Evolutionary conservation across 2,113 vertebrate species (phyloP).

Genomic region (Chaetura pelagica): DNA sequence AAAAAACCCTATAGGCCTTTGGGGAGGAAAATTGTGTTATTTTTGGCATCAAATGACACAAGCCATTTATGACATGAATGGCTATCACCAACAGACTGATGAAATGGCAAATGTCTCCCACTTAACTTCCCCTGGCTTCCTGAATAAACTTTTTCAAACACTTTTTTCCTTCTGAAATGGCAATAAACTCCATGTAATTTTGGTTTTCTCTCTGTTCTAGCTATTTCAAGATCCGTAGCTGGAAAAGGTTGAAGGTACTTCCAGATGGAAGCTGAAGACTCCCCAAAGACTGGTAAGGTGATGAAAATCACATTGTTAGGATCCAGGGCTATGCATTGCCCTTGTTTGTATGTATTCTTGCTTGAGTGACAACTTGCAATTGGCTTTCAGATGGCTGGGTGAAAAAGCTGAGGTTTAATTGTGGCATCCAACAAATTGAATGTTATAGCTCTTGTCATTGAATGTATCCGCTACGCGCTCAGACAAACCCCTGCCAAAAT

Average conservation of each 20-base stretch:
- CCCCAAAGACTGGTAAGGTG: conserved; percentile 54
- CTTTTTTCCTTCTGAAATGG: conserved; percentile 67
- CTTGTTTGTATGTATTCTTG: conserved; percentile 74
- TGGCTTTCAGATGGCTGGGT: conserved; percentile 56
- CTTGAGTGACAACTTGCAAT: conserved; percentile 75
- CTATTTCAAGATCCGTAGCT: conserved; percentile 62
- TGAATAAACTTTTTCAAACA: conserved; percentile 77
- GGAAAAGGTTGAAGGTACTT: conserved; percentile 58
- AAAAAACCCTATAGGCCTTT: conserved; percentile 79
- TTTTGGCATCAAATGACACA: conserved; percentile 86
- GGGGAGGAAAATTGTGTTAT: conserved; percentile 81
- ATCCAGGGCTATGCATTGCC: conserved; percentile 38
- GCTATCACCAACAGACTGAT: conserved; percentile 76
- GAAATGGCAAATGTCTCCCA: conserved; percentile 78
- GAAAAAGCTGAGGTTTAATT: conserved; percentile 77
- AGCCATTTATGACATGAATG: conserved; percentile 82
- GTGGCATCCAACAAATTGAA: conserved; percentile 82
- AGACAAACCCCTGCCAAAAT: conserved; percentile 36
- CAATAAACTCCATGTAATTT: conserved; percentile 74
- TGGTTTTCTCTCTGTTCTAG: conserved; percentile 73
- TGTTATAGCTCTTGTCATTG: conserved; percentile 73
- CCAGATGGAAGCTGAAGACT: conserved; percentile 60
- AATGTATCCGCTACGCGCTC: background rate
- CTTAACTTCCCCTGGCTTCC: conserved; percentile 80
- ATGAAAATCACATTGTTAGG: conserved; percentile 77